Base-by-base conservation (phyloP, 2,113 vertebrate species). In the Origma solitaria region DNA sequence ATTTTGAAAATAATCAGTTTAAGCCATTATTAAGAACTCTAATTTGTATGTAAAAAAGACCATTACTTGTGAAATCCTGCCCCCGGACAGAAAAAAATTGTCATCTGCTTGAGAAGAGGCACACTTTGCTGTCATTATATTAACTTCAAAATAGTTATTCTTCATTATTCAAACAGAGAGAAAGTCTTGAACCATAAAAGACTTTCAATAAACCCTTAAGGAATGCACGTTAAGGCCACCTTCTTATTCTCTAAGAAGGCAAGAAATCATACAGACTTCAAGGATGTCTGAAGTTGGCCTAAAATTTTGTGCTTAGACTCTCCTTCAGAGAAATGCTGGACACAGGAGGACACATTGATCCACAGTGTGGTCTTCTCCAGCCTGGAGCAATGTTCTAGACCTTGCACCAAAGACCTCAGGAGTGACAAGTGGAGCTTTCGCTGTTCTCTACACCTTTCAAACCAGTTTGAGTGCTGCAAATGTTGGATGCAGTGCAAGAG, bases 1-100 rank as follows among this genome's bases (percentile, higher is more conserved):
- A 37, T 69, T 93, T 95, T 95, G 78, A 50, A 88, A 95, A 83
- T 62, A 95, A 94, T 94, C 45, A 86, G 33, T 92, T 68, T 87
- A 76, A 89, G 31, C 37, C 13, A 11, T 79, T 90, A 88, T 73
- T 82, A 92, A 69, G 42, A 86, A 80, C 54, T 66, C 42, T 54
- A 86, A 86, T 90, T 92, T 94, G 19, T 82, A 57, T 76, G 54
- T 81, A 40, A 78, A 82, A 82, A 82, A 71, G 42, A 61, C 20
- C 20, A 61, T 58, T 72, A 45, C 30, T 77, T 88, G 37, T 69
- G 54, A 95, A 94, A 94, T 95, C 47, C 62, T 95, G 42, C 35
- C 53, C 28, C 45, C 58, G 49, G 54, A 95, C 68, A 88, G 37
- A 13, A 87, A 45, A 45, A 89, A 92, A 92, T 53, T 51, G 11